These are phyloP conservation scores for Globia sparganii DNA, from an alignment of 2,888 invertebrate genomes.

Conservation along the genomic window DNA sequence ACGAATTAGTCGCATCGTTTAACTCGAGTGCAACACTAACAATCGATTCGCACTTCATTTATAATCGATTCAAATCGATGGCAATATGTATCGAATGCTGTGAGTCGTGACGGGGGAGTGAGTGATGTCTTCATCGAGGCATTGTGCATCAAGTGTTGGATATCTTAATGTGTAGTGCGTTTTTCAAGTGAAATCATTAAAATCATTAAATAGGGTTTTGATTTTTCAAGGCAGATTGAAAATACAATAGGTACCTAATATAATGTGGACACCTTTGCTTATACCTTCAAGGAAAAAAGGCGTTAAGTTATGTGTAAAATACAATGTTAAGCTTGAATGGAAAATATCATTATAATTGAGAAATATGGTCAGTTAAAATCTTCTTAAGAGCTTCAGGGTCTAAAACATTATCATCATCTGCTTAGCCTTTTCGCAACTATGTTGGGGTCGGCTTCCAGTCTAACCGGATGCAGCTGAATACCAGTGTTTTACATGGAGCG, in stretches of 20 bases:
- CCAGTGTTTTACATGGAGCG: too few relatives aligned
- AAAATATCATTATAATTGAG: not conserved
- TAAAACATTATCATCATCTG: too few relatives aligned
- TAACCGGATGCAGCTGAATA: too few relatives aligned
- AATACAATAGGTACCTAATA: not conserved
- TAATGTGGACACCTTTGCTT: not conserved
- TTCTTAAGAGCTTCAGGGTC: not conserved
- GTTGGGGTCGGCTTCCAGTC: too few relatives aligned
- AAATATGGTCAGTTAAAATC: not conserved
- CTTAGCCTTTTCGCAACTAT: too few relatives aligned
- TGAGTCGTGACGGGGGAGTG: constrained; percentile 42
- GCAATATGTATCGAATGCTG: constrained; percentile 58
- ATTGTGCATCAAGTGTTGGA: not conserved
- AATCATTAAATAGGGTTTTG: not conserved
- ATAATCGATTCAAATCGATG: constrained; percentile 83
- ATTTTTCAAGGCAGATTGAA: not conserved
- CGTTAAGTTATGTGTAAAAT: not conserved
- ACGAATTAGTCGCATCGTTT: constrained; percentile 57
- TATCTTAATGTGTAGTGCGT: not conserved
- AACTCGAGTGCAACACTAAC: constrained; percentile 53
- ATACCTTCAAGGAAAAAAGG: not conserved
- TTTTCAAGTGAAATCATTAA: not conserved
- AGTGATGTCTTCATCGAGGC: not conserved
- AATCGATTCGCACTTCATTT: constrained; percentile 83
- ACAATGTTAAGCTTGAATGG: not conserved